Conservation (phyloP, 2,888 invertebrate species). For the Lasioglossum oenotherae region DNA sequence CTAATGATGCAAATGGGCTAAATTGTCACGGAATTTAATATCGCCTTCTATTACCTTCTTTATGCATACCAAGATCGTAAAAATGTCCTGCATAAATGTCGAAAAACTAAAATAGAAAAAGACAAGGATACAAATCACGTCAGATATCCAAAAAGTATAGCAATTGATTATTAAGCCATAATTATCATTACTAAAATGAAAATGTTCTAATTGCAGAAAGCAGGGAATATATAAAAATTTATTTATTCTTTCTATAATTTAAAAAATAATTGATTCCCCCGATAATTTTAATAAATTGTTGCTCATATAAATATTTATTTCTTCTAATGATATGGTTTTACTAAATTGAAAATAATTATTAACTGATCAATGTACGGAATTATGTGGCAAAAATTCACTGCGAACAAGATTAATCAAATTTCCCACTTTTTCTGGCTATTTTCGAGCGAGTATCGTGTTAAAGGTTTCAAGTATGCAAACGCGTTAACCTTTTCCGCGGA, state of each 20-base stretch:
- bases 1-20: not conserved
- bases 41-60: not conserved
- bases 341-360: not conserved
- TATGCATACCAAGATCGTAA: not conserved
- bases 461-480: not conserved
- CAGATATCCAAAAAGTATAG: not conserved
- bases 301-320: too few species aligned
- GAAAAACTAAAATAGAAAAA: not conserved
- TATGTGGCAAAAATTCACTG: not conserved
- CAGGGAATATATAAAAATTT: too few species aligned
- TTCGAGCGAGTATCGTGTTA: not conserved
- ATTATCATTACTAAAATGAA: not conserved
- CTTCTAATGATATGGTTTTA: not conserved
- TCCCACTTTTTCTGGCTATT: not conserved
- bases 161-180: too few species aligned
- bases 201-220: not conserved
- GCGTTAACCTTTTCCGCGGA: not conserved
- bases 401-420: not conserved
- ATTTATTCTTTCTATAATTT: too few species aligned
- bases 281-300: too few species aligned
- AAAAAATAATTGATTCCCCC: too few species aligned
- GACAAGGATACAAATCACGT: not conserved
- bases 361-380: not conserved
- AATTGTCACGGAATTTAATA: conserved; percentile 1
- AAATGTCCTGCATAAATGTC: not conserved